phyloP scores from a whole-genome alignment of 1,140 invertebrate species.

The Halyomorpha halys region DNA sequence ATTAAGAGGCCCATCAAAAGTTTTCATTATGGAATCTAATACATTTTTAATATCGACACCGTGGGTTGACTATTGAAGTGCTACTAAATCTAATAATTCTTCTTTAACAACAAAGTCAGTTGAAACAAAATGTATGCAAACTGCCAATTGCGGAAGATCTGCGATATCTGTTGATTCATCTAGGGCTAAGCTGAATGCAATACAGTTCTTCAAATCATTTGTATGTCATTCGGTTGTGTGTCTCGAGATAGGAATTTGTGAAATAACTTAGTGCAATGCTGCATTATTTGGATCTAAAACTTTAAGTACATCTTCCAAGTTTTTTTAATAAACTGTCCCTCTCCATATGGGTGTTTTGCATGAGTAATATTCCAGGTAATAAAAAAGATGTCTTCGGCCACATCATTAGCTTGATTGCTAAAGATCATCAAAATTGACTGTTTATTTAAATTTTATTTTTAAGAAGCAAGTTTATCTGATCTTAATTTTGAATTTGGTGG shows the following conservation, averaged over 20 bases:
- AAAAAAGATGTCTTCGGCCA: constrained; percentile 28
- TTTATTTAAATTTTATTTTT: constrained; percentile 27
- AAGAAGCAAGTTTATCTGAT: constrained; percentile 27
- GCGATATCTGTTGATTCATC: neutral
- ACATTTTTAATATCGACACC: neutral
- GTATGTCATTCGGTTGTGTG: neutral
- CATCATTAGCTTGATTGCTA: constrained; percentile 30
- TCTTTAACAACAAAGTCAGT: neutral
- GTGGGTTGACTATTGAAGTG: neutral
- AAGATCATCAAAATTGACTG: constrained; percentile 29
- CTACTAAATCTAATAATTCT: too few relatives aligned
- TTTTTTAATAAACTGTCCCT: too few relatives aligned
- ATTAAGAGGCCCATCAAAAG: neutral
- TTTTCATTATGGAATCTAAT: neutral
- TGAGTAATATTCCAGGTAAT: constrained; percentile 27
- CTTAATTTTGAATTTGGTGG: constrained; percentile 24
- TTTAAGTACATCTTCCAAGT: too few relatives aligned
- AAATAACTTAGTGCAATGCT: neutral
- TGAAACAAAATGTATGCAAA: neutral
- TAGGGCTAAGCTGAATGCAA: neutral
- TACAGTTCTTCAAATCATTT: neutral
- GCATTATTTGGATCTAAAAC: too few relatives aligned
- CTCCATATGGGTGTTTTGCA: too few relatives aligned
- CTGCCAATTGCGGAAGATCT: neutral
- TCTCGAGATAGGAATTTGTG: neutral